Percentiles rank a stretch among this genome's conserved stretches.
Conservation (phyloP, 2,113 vertebrate genomes). For the Myocastor coypus region DNA sequence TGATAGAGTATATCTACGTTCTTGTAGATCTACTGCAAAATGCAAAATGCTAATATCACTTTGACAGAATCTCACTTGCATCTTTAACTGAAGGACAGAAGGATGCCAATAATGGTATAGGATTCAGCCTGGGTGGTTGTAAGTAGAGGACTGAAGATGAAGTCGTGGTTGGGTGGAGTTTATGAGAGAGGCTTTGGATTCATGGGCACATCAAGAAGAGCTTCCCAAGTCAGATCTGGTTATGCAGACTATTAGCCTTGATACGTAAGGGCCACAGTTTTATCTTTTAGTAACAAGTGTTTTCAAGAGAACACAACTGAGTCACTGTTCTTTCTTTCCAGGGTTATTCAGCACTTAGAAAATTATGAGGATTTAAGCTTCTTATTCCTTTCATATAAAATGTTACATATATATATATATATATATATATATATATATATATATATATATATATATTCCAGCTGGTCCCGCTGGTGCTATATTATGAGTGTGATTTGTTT, state of each 20-base stretch:
- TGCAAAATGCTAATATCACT: neutral
- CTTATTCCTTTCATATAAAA: neutral
- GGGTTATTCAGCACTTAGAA: neutral
- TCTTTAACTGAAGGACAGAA: neutral
- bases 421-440: too few relatives aligned
- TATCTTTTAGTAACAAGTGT: neutral
- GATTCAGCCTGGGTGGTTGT: neutral
- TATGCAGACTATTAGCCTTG: neutral
- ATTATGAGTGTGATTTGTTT: neutral
- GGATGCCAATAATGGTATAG: neutral
- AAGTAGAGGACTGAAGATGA: neutral
- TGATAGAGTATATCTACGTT: neutral
- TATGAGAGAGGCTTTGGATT: neutral
- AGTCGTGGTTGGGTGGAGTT: neutral
- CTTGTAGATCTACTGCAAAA: neutral
- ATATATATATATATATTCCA: too few relatives aligned
- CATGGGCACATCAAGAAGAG: neutral
- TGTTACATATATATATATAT: too few relatives aligned
- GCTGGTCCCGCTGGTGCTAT: neutral
- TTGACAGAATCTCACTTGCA: constrained; percentile 8
- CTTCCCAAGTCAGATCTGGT: neutral
- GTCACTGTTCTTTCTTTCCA: neutral
- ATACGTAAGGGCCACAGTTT: neutral
- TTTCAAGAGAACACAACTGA: neutral
- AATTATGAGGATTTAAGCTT: neutral